Conservation (phyloP, 2,113 vertebrate genomes). For the Tringa solitaria region DNA sequence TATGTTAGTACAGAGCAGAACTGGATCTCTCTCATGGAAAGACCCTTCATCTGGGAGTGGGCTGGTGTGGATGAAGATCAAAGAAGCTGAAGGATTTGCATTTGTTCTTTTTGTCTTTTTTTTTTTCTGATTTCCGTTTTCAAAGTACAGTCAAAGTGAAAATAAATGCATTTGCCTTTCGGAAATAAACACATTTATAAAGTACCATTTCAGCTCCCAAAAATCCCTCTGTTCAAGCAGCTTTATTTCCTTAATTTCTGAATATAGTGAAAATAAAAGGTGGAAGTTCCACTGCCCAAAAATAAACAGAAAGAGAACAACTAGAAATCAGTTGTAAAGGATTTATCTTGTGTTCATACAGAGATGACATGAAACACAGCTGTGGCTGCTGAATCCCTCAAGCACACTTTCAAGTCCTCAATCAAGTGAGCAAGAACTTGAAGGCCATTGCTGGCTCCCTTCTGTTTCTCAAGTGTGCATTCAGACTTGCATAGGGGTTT, state of each 20-base stretch:
- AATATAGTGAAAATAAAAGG: not conserved
- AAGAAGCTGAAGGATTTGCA: not conserved
- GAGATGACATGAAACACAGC: not conserved
- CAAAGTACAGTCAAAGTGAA: not conserved
- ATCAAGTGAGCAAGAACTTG: conserved; percentile 41
- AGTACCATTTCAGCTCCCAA: not conserved
- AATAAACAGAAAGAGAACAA: not conserved
- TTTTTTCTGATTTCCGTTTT: not conserved
- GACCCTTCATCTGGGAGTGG: not conserved
- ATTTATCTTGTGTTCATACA: not conserved
- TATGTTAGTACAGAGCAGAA: not conserved
- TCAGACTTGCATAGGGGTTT: not conserved
- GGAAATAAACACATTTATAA: not conserved
- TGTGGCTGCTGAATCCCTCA: conserved; percentile 26
- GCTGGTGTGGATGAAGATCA: not conserved
- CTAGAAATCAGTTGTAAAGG: not conserved
- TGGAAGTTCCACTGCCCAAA: not conserved
- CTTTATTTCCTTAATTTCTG: not conserved
- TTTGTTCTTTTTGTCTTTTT: not conserved
- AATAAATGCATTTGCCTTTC: not conserved
- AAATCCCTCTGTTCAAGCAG: not conserved
- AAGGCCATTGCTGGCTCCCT: not conserved
- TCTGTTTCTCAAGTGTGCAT: conserved; percentile 30
- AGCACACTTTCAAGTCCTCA: conserved; percentile 37
- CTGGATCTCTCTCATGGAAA: not conserved